Base-by-base conservation (phyloP, 2,113 vertebrate species). In the Poeciliopsis retropinna region DNA sequence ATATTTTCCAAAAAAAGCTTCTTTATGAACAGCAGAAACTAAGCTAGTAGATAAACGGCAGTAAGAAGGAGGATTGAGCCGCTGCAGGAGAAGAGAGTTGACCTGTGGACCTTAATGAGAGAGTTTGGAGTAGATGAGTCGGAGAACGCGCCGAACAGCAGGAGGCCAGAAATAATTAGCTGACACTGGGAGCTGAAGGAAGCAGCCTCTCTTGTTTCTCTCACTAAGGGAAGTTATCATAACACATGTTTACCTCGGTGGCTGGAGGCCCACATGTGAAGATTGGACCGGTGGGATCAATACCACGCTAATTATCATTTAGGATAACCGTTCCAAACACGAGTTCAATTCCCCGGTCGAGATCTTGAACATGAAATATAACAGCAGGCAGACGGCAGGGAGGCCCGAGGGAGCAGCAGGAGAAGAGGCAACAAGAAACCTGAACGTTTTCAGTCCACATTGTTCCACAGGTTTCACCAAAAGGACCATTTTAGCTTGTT, bases 131-230 rank as follows among this genome's bases (percentile, higher is more conserved):
- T 76, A 75, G 39, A 84, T 64, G 82, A 81, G 73, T 83, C 10
- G 34, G 68, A 77, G 80, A 81, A 82, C 57, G 34, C 85, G 85
- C 74, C 34, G 64, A 84, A 57, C 91, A 81, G 82, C 82, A 54
- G 88, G 91, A 82, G 85, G 84, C 68, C 63, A 70, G 76, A 87
- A 85, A 86, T 93, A 92, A 93, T 93, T 88, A 92, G 90, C 82
- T 70, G 72, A 90, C 86, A 87, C 72, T 75, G 73, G 83, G 82
- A 83, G 78, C 80, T 80, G 79, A 90, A 83, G 81, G 81, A 80
- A 85, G 76, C 67, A 0, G 61, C 67, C 69, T 74, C 70, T 71
- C 60, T 72, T 27, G 60, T 17, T 61, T 41, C 76, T 41, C 68
- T 61, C 69, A 47, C 80, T 67, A 44, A 39, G 85, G 75, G 86